phyloP scores from a whole-genome alignment of 2,113 vertebrate genomes.

The Epinephelus moara region DNA sequence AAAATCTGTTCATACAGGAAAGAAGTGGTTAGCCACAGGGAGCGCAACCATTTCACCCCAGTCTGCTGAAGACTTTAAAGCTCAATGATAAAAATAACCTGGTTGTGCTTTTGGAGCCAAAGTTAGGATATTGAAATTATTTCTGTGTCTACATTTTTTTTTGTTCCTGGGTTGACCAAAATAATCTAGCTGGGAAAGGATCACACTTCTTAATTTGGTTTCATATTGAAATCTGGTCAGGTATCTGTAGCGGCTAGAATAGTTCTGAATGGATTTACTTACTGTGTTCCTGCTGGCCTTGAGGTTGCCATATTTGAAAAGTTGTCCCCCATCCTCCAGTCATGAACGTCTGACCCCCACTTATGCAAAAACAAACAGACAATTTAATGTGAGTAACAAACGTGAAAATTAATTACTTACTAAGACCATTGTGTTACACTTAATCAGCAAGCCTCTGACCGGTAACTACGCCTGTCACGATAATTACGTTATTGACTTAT shows the following conservation, averaged over 20 bases:
- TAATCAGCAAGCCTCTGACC: background rate
- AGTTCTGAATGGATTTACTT: constrained; percentile 29
- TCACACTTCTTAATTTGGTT: background rate
- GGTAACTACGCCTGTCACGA: too few species aligned
- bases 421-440: background rate
- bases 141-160: background rate
- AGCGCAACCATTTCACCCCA: background rate
- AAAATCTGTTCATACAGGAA: constrained; percentile 46
- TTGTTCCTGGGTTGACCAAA: background rate
- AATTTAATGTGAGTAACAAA: constrained; percentile 9
- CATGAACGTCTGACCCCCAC: constrained; percentile 95
- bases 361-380: constrained; percentile 66
- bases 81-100: background rate
- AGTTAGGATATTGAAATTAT: background rate
- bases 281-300: constrained; percentile 95
- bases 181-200: background rate
- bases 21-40: constrained; percentile 37
- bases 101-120: background rate
- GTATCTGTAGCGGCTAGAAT: background rate
- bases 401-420: background rate
- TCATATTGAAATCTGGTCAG: background rate
- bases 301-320: constrained; percentile 98
- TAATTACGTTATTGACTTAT: too few species aligned
- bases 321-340: constrained; percentile 95
- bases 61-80: constrained; percentile 16